phyloP scores from a whole-genome alignment of 1,140 invertebrate species.

The Steinernema feltiae region DNA sequence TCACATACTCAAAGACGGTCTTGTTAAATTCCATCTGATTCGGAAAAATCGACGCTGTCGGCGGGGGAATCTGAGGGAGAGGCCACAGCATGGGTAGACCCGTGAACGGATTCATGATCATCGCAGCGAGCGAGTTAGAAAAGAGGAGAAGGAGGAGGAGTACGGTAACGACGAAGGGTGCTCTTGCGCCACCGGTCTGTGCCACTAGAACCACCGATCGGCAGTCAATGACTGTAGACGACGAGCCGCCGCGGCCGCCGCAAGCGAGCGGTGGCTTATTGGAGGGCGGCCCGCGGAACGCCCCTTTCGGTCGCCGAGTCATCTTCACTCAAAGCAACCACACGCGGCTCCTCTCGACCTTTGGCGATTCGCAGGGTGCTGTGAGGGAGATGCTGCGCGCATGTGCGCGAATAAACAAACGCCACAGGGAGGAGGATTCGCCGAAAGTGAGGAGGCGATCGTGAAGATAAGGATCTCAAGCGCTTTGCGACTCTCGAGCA shows the following conservation, averaged over 20 bases:
- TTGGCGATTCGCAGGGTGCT: too few relatives aligned
- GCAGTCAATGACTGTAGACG: conserved; percentile 13
- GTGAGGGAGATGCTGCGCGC: too few relatives aligned
- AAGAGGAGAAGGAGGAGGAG: not conserved
- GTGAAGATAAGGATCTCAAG: not conserved
- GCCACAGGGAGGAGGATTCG: not conserved
- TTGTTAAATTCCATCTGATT: not conserved
- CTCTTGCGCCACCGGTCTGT: not conserved
- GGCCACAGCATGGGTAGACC: not conserved
- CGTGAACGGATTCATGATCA: not conserved
- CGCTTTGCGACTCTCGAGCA: too few relatives aligned
- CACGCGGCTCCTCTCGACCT: too few relatives aligned
- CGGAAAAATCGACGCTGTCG: not conserved
- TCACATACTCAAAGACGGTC: not conserved
- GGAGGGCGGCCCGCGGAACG: not conserved
- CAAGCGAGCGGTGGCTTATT: not conserved
- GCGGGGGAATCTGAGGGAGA: not conserved
- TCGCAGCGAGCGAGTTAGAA: not conserved
- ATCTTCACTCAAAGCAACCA: not conserved
- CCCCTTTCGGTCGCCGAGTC: not conserved
- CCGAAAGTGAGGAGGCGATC: not conserved
- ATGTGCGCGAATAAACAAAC: too few relatives aligned
- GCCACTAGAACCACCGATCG: conserved; percentile 13
- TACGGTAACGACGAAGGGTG: not conserved
- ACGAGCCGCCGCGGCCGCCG: not conserved